Conservation (phyloP, 2,888 invertebrate genomes). For the Neoaliturus tenellus region DNA sequence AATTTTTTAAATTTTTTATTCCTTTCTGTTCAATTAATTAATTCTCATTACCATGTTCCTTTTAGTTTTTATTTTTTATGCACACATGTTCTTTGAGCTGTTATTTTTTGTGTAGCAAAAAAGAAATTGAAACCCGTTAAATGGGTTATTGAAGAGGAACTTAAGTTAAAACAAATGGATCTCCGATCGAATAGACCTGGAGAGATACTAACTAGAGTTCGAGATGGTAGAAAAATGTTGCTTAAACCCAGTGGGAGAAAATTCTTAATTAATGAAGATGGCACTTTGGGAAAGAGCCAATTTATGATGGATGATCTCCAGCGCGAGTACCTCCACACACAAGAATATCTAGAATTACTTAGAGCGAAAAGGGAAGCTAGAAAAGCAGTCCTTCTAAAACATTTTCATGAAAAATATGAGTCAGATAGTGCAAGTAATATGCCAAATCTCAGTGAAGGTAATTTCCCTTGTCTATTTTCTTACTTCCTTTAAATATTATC, state of each 20-base stretch:
- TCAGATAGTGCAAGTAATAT: too few relatives aligned
- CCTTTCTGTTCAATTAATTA: too few relatives aligned
- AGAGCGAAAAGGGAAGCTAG: not conserved
- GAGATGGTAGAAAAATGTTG: not conserved
- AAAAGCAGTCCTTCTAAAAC: not conserved
- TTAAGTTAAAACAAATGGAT: not conserved
- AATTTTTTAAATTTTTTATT: too few relatives aligned
- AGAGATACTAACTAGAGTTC: not conserved
- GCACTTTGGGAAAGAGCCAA: not conserved
- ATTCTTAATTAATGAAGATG: not conserved
- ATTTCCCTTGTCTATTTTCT: too few relatives aligned
- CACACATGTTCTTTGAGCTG: too few relatives aligned
- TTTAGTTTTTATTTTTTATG: not conserved
- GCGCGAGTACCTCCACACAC: not conserved
- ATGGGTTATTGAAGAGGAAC: not conserved
- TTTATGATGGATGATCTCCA: not conserved
- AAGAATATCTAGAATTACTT: not conserved
- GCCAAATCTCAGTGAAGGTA: too few relatives aligned
- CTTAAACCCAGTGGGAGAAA: not conserved
- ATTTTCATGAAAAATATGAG: too few relatives aligned
- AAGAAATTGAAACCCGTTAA: not conserved
- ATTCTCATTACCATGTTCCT: not conserved
- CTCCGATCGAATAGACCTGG: not conserved
- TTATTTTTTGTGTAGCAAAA: not conserved
- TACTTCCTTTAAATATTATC: too few relatives aligned